A percentile compares a stretch with the other conserved stretches of the same genome.
Evolutionary conservation across 2,888 invertebrate species (phyloP).

Genomic region (Chydorus sphaericus): DNA sequence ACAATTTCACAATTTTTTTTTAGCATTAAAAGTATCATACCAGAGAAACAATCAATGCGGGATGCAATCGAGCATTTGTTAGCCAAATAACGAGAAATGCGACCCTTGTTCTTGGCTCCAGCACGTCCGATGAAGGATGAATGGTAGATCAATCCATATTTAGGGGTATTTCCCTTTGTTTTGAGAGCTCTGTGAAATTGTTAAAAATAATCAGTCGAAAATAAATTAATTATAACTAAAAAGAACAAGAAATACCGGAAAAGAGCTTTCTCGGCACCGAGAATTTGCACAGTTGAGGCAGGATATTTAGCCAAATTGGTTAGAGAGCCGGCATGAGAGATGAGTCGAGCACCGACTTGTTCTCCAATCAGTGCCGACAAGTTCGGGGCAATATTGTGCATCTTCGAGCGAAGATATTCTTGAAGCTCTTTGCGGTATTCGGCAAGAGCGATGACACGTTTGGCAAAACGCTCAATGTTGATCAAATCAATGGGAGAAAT

Average conservation of each 20-base stretch:
- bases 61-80: slow-evolving; percentile 99
- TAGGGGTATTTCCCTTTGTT: slow-evolving; percentile 86
- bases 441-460: slow-evolving; percentile 70
- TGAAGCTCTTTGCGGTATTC: slow-evolving; percentile 79
- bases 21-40: slow-evolving; percentile 29
- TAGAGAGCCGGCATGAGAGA: slow-evolving; percentile 96
- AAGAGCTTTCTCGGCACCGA: slow-evolving; percentile 94
- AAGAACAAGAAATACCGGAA: slow-evolving; percentile 43
- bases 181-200: slow-evolving; percentile 63
- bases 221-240: background rate
- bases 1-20: background rate
- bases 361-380: slow-evolving; percentile 87
- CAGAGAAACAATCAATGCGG: slow-evolving; percentile 90
- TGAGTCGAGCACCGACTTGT: slow-evolving; percentile 92
- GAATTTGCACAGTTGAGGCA: slow-evolving; percentile 94
- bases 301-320: slow-evolving; percentile 97
- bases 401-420: slow-evolving; percentile 79
- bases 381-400: slow-evolving; percentile 90
- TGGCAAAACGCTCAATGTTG: slow-evolving; percentile 89
- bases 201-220: background rate
- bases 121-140: slow-evolving; percentile 96
- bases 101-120: slow-evolving; percentile 84
- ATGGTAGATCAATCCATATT: slow-evolving; percentile 94
- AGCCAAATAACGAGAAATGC: slow-evolving; percentile 91
- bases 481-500: slow-evolving; percentile 87